Evolutionary conservation across 2,888 invertebrate species (phyloP).

Genomic region (Bedellia somnulentella): DNA sequence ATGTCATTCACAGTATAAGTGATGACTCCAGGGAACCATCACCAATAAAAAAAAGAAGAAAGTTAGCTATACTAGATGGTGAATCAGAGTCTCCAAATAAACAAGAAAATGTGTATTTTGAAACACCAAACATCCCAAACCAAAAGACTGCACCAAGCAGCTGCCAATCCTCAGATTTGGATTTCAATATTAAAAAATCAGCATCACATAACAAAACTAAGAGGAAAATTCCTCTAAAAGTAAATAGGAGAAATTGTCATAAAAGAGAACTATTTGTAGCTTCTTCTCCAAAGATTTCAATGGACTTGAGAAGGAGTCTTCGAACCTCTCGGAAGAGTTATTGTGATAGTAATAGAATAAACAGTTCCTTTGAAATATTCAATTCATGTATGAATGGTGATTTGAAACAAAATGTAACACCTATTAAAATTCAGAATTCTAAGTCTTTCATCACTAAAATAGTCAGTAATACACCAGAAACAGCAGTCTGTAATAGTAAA

Average conservation of each 20-base stretch:
- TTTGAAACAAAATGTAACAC: too few species aligned
- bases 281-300: conserved; percentile 31
- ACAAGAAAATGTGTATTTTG: conserved; percentile 35
- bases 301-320: conserved; percentile 27
- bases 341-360: conserved; percentile 22
- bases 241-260: conserved; percentile 17
- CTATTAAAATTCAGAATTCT: too few species aligned
- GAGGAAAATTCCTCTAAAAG: conserved; percentile 22
- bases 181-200: conserved; percentile 39
- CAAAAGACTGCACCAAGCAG: conserved; percentile 18
- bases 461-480: conserved; percentile 17
- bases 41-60: conserved; percentile 34
- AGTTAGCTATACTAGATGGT: conserved; percentile 30
- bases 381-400: too few species aligned
- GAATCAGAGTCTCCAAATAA: conserved; percentile 26
- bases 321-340: conserved; percentile 25
- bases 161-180: conserved; percentile 32
- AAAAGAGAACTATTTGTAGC: conserved; percentile 35
- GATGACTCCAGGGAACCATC: conserved; percentile 12
- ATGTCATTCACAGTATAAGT: conserved; percentile 6
- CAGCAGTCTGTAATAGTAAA: neutral
- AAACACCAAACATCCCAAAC: conserved; percentile 20
- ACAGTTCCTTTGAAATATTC: conserved; percentile 28
- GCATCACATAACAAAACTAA: conserved; percentile 25
- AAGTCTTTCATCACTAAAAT: too few species aligned